Evolutionary conservation across 2,797 vertebrate species (phyloP), one percentile per base, ranked within the genome.

Genomic region (Phrynocephalus vlangalii): DNA sequence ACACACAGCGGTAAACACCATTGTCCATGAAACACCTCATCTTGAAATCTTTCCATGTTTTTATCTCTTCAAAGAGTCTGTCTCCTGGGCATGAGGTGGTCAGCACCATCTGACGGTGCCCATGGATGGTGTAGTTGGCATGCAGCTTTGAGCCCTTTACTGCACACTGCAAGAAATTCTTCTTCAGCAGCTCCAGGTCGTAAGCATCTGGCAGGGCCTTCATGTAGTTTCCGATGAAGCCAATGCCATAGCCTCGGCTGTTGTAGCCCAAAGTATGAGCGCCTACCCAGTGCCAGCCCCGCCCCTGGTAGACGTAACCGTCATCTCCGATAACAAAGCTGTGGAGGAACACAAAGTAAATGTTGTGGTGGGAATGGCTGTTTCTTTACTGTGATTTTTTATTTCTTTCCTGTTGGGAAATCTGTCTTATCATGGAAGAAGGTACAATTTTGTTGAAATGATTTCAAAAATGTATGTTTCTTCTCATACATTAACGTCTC

Each of bases 291-390:
- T 91, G 89, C 98, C 98, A 99, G 3, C 98, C 98, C 0, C 97
- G 96, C 3, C 98, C 98, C 93, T 98, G 97, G 13, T 99, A 99
- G 77, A 99, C 38, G 85, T 98, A 98, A 50, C 98, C 98, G 0
- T 99, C 98, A 0, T 98, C 98, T 13, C 98, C 98, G 0, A 97
- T 96, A 90, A 98, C 97, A 82, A 98, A 99, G 94, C 98, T 99
- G 92, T 79, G 83, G 30, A 70, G 15, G 79, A 38, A 16, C 18
- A 30, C 10, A 6, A 6, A 13, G 68, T 5, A 52, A 81, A 11
- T 24, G 2, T 75, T n/a, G 20, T 24, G n/a, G 5, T 28, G 16
- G 3, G 56, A 52, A 68, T 11, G 63, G 22, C 38, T 67, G 26
- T 44, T 44, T 44, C 38, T 44, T 44, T 44, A 44, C 11, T 22